These are phyloP conservation scores for Lepidostoma basale DNA, from an alignment of 1,140 invertebrate species.

Conservation along the genomic window DNA sequence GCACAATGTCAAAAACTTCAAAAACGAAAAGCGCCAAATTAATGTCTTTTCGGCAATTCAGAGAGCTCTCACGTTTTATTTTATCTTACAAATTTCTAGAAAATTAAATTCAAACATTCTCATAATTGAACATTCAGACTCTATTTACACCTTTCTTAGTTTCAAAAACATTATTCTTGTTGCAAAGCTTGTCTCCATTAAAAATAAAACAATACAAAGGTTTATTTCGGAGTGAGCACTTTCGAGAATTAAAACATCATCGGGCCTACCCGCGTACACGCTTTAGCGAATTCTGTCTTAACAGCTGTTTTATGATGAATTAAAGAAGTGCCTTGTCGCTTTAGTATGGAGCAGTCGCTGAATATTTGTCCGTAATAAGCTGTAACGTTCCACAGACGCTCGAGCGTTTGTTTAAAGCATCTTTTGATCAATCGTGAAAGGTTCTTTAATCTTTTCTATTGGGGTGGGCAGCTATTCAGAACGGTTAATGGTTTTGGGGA, in stretches of 20 bases:
- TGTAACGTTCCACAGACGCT: neutral
- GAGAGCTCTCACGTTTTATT: too few species aligned
- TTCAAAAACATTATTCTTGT: too few species aligned
- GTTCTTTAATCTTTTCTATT: conserved; percentile 42
- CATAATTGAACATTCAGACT: too few species aligned
- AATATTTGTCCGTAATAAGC: conserved; percentile 6
- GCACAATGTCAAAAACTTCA: too few species aligned
- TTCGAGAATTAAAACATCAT: neutral
- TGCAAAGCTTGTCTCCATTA: neutral
- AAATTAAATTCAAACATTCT: too few species aligned
- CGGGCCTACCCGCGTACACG: too few species aligned
- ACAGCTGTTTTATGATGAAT: neutral
- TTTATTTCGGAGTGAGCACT: neutral
- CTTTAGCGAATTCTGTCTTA: neutral
- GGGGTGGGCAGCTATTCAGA: conserved; percentile 31
- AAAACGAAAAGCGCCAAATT: too few species aligned
- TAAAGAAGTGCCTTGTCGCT: neutral
- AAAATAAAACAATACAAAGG: neutral
- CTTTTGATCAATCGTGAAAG: conserved; percentile 40
- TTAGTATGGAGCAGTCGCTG: neutral
- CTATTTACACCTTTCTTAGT: too few species aligned
- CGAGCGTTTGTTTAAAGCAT: conserved; percentile 27
- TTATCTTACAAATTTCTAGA: too few species aligned
- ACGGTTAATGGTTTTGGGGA: conserved; percentile 35
- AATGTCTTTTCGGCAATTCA: too few species aligned